Evolutionary conservation across 2,888 invertebrate species (phyloP), one percentile per base, ranked within the genome.

Genomic region (Macrosoma leucophasiata): DNA sequence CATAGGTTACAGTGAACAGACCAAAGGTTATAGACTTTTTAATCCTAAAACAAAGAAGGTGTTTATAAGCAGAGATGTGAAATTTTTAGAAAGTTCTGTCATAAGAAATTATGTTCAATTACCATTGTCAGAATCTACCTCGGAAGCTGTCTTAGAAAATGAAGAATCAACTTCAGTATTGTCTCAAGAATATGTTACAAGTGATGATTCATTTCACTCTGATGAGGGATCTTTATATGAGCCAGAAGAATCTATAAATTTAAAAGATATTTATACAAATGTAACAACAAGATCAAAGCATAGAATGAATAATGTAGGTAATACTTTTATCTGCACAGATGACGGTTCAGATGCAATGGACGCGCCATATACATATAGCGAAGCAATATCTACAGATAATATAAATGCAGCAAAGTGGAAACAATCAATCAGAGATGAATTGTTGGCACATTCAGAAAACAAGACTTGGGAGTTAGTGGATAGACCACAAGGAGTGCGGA

Each of bases 1-100:
- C 9, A 49, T 58, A 13, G 61, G 55, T 4, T 63, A 57, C n/a
- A n/a, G n/a, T 46, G 55, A 49, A 49, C 42, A n/a, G n/a, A n/a
- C 52, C 38, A 64, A 61, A 41, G 61, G 60, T 7, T 66, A 67
- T 50, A 60, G 56, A 50, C 43, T 65, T 29, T 63, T 45, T 45
- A 49, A 63, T 38, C 33, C 47, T 13, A 48, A 60, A 47, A 39
- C 30, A 38, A 42, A 50, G 34, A 59, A 54, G 31, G n/a, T n/a
- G n/a, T n/a, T n/a, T n/a, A n/a, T 60, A 41, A 48, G n/a, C n/a
- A n/a, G n/a, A n/a, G n/a, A n/a, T n/a, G n/a, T n/a, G n/a, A n/a
- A n/a, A n/a, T n/a, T n/a, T n/a, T n/a, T n/a, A n/a, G n/a, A n/a
- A n/a, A n/a, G n/a, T n/a, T n/a, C n/a, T n/a, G n/a, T n/a, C n/a